Evolutionary conservation across 2,888 invertebrate species (phyloP), one percentile per base, ranked within the genome.

Genomic region (Sarcophaga carnaria): DNA sequence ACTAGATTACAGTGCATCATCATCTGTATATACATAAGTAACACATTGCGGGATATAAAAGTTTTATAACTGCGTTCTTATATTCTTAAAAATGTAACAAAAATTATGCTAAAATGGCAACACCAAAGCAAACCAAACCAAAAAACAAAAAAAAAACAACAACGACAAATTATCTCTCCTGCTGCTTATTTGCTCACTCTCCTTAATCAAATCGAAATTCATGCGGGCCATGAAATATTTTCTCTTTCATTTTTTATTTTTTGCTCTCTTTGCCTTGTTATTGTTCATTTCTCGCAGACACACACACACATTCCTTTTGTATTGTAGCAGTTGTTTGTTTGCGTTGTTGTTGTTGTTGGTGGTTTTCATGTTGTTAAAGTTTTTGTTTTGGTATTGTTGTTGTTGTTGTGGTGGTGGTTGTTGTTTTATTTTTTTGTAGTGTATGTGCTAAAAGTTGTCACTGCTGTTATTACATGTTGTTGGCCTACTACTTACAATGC

Each of bases 391-490:
- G 54, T 14, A 14, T 71, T 54, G 59, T 59, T 64, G 71, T 60
- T 79, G 75, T 22, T 69, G 3, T 85, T 72, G 49, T 80, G 60
- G 27, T 85, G 76, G 49, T 80, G 60, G 27, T 67, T 78, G 70
- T 71, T 70, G 47, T 79, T 71, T 87, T 87, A 64, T 83, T 79
- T 60, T 79, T 60, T 22, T 66, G 59, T 60, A 22, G 77, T 60
- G 27, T 77, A 49, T 87, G 81, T 87, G 84, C 81, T 84, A 84
- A 87, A 87, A 84, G 87, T 87, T 87, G 87, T 87, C 87, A 87
- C 87, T 87, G 87, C 84, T 87, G 84, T 87, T 87, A 87, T 87
- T 87, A 87, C 87, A 87, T 87, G 87, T 80, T 84, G 84, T 87
- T 87, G 87, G 87, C 87, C 87, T 87, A 87, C 87, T 87, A 87